Conservation (phyloP, 2,888 invertebrate species). For the Ptilodon capucinus region DNA sequence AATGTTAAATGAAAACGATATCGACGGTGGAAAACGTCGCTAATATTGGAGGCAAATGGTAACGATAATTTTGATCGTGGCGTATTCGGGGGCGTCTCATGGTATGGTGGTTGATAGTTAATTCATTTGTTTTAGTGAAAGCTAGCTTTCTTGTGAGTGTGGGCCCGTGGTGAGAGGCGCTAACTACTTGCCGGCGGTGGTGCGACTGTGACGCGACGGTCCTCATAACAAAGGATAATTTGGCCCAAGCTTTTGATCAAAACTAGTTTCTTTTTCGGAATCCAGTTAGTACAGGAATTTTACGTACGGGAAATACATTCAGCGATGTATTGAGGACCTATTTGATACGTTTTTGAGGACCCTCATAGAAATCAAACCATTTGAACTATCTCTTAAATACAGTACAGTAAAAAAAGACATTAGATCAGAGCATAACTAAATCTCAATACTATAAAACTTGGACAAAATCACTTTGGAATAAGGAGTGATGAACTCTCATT, state of each 20-base stretch:
- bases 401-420: too few relatives aligned
- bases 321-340: too few relatives aligned
- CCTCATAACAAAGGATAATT: conserved; percentile 9
- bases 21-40: conserved; percentile 71
- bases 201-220: conserved; percentile 32
- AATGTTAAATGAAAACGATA: conserved; percentile 52
- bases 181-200: conserved; percentile 58
- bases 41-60: conserved; percentile 49
- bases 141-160: conserved; percentile 68
- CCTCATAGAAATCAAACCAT: too few relatives aligned
- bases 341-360: too few relatives aligned
- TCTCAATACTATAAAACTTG: background rate
- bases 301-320: too few relatives aligned
- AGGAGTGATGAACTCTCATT: background rate
- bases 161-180: conserved; percentile 55
- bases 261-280: too few relatives aligned
- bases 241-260: background rate
- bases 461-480: background rate
- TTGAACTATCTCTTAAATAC: too few relatives aligned
- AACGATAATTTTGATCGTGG: conserved; percentile 19
- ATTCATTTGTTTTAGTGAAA: conserved; percentile 74
- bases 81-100: conserved; percentile 29
- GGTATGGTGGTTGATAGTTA: conserved; percentile 64
- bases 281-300: too few relatives aligned
- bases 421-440: background rate